Percentiles rank a stretch among this genome's conserved stretches.
These are phyloP conservation scores for Tridacna gigas DNA, from an alignment of 2,888 invertebrate genomes.

Conservation along the genomic window DNA sequence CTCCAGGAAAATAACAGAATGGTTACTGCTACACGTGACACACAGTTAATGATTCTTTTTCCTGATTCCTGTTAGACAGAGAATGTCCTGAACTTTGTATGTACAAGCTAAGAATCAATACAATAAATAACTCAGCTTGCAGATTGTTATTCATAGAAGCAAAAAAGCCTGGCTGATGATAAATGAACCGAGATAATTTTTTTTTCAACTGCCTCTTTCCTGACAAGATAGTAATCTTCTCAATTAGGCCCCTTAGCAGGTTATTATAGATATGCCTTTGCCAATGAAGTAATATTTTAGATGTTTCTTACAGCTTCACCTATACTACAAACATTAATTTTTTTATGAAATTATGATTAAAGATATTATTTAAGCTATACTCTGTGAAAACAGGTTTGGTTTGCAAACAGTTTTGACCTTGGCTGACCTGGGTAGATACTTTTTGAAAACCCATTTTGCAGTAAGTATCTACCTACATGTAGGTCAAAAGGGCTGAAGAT, in stretches of 20 bases:
- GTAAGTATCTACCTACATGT: too few species aligned
- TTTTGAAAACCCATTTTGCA: too few species aligned
- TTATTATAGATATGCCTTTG: conserved; percentile 6
- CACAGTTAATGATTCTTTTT: conserved; percentile 8
- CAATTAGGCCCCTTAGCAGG: not conserved
- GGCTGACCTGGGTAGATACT: too few species aligned
- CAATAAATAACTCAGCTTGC: conserved; percentile 31
- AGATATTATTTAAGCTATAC: too few species aligned
- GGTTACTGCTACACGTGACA: conserved; percentile 20
- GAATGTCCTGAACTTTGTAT: not conserved
- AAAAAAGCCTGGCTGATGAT: conserved; percentile 17
- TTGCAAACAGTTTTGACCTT: too few species aligned
- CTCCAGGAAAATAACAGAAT: conserved; percentile 6
- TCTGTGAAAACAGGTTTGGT: too few species aligned
- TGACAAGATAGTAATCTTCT: conserved; percentile 4
- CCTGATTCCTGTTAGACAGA: conserved; percentile 8
- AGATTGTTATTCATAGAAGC: conserved; percentile 33
- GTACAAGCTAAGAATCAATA: conserved; percentile 26
- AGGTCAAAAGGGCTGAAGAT: too few species aligned
- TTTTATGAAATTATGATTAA: too few species aligned
- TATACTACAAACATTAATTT: too few species aligned
- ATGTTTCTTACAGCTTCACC: not conserved
- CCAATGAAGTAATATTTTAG: conserved; percentile 1
- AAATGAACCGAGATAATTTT: conserved; percentile 14
- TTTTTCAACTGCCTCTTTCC: conserved; percentile 4